Evolutionary conservation across 64 coral and sea anemone species (phyloP), one percentile per base, ranked within the genome.

Genomic region (Actinia equina): DNA sequence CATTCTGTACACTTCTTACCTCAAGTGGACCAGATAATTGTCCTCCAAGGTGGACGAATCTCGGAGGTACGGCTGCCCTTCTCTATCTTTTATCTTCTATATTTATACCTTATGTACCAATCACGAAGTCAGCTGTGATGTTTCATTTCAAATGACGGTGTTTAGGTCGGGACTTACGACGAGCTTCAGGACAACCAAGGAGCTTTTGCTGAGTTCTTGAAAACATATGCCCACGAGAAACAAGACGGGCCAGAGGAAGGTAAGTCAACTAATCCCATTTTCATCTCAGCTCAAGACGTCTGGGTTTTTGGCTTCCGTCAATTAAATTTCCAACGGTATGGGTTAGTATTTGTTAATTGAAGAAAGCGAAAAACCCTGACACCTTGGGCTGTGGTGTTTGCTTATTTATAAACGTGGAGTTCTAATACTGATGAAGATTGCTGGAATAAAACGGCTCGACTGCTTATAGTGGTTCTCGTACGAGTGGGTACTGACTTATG

Each of bases 11-110:
- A 87, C 60, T 92, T 92, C 60, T 44, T 92, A 12, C 90, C 90
- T 46, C 90, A 92, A 87, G 59, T 92, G 84, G 90, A 92, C 54
- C 90, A 92, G 60, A 92, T 92, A 44, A 59, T 92, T 6, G 90
- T 92, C 53, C 85, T 92, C 4, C 86, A 92, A 83, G 79, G 80
- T 71, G 90, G 90, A 82, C 25, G 85, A 74, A 92, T 92, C 64
- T 87, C 90, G 1, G 90, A 92, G 85, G 90, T 87, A 62, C 62
- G 77, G 84, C 20, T 57, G 6, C 15, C 55, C 7, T 57, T 57
- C 11, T 12, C 6, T 12, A 0, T 57, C 55, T 49, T 49, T 49
- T 49, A 4, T 49, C 7, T 8, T 49, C 46, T 49, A 6, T 49
- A 49, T 6, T 49, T 49, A 16, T 57, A 0, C 0, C 55, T 41